These are phyloP conservation scores for Leptinotarsa peninsularis DNA, from an alignment of 2,888 invertebrate genomes.

Conservation along the genomic window DNA sequence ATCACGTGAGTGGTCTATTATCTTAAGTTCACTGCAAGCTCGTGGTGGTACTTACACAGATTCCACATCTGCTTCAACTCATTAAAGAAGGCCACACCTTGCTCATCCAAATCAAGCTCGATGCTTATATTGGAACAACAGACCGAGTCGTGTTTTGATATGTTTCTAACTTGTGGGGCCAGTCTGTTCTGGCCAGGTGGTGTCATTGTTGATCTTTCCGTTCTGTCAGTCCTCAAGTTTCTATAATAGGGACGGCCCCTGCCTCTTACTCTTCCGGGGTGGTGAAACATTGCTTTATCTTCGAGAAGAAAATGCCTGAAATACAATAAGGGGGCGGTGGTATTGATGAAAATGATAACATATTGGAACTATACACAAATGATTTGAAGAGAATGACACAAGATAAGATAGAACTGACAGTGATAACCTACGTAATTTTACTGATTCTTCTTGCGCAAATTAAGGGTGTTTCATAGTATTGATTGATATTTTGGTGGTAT, in stretches of 20 bases:
- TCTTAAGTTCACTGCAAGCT: too few relatives aligned
- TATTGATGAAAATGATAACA: not conserved
- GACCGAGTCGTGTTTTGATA: slow-evolving; percentile 57
- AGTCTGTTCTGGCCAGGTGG: not conserved
- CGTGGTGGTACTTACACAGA: slow-evolving; percentile 52
- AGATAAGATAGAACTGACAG: slow-evolving; percentile 6
- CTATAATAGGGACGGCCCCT: slow-evolving; percentile 48
- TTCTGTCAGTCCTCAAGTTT: slow-evolving; percentile 30
- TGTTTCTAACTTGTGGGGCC: slow-evolving; percentile 40
- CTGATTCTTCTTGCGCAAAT: not conserved
- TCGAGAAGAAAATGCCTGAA: slow-evolving; percentile 25
- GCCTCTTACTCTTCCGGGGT: slow-evolving; percentile 48
- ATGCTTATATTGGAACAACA: slow-evolving; percentile 63
- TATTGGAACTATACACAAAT: not conserved
- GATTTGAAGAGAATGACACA: slow-evolving; percentile 12
- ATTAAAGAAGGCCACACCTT: slow-evolving; percentile 64
- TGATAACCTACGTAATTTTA: slow-evolving; percentile 1
- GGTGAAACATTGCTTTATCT: slow-evolving; percentile 46
- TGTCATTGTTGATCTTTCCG: not conserved
- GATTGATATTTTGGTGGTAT: not conserved
- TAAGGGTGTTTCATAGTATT: slow-evolving; percentile 2
- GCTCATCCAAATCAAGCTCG: slow-evolving; percentile 66
- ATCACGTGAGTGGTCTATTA: too few relatives aligned
- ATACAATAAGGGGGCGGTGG: not conserved
- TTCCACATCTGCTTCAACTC: slow-evolving; percentile 64